Evolutionary conservation across 1,140 invertebrate genomes (phyloP), one percentile per base, ranked within the genome.

Genomic region (Camponotus vicinus): DNA sequence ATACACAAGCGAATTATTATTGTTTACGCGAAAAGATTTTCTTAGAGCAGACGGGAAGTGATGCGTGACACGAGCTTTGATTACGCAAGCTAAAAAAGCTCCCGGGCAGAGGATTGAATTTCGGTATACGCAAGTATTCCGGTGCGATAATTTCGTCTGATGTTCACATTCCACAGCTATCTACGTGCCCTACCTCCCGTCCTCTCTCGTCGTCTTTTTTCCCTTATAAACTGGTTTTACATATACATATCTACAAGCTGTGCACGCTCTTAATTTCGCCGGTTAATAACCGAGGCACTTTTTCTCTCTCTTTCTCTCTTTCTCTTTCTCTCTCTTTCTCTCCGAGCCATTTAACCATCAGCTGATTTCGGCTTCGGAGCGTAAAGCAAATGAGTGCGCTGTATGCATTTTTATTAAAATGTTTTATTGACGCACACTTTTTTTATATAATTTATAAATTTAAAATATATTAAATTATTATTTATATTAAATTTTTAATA

Each of bases 91-190:
- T 79, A 70, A 79, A 57, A 15, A 57, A 15, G 42, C 27, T 75
- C 75, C 21, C 40, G 27, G 59, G 61, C 59, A 55, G 59, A 6
- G 52, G 49, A 11, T 70, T 80, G 18, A 70, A 49, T 70, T 80
- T 80, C 78, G 78, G 64, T 80, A 42, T 18, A 45, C 78, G 37
- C 32, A n/a, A 32, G 75, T 40, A 61, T 49, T 21, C n/a, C 34
- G 76, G 61, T 80, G 78, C 52, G 78, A 80, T 80, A 80, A 80
- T 80, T 80, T 70, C 66, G 78, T 70, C 78, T 80, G 78, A 80
- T 80, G 45, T 78, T 78, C 82, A 64, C 63, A 84, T 75, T 76
- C 80, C 80, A 66, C 40, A 3, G 57, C 42, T 73, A 76, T 84
- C 80, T 84, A 15, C 55, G 45, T 45, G 40, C 40, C 37, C 76